Evolutionary conservation across 2,113 vertebrate species (phyloP), one percentile per base, ranked within the genome.

Genomic region (Tachysurus vachellii): DNA sequence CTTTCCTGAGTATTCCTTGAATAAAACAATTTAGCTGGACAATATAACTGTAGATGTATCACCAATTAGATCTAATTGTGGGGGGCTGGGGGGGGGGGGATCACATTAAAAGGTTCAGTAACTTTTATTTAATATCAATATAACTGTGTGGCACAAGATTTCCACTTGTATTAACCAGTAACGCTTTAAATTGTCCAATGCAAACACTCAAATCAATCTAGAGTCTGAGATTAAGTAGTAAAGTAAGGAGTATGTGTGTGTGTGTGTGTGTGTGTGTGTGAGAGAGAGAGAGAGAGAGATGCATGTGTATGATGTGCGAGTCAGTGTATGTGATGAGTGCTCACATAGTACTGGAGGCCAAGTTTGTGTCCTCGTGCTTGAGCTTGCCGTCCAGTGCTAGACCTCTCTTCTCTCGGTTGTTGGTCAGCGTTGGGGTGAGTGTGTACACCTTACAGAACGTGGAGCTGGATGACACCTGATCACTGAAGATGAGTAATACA

Each of bases 371-470:
- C 90, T 96, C 96, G 0, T 96, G 96, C 54, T 96, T 96, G 23
- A 96, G 94, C 66, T 96, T 96, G 71, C 96, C 96, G 0, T 96
- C 96, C 80, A 96, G 91, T 4, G 96, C 96, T 17, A 96, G 94
- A 42, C 96, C 96, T 0, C 95, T 93, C 90, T 96, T 96, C 91
- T 96, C 95, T 7, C 93, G 91, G 93, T 96, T 96, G 91, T 93
- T 93, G 76, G 75, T 94, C 86, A 96, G 95, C 85, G 94, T 92
- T 0, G 96, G 96, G 17, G 95, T 96, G 7, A 96, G 92, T 1
- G 95, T 96, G 88, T 96, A 96, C 77, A 96, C 96, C 88, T 96
- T 96, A 89, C 96, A 96, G 92, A 96, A 96, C 0, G 96, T 96
- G 81, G 96, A 96, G 56, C 95, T 96, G 88, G 96, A 91, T 0